These are phyloP conservation scores for Leptopterna dolabrata DNA, from an alignment of 2,888 invertebrate species.

Conservation along the genomic window DNA sequence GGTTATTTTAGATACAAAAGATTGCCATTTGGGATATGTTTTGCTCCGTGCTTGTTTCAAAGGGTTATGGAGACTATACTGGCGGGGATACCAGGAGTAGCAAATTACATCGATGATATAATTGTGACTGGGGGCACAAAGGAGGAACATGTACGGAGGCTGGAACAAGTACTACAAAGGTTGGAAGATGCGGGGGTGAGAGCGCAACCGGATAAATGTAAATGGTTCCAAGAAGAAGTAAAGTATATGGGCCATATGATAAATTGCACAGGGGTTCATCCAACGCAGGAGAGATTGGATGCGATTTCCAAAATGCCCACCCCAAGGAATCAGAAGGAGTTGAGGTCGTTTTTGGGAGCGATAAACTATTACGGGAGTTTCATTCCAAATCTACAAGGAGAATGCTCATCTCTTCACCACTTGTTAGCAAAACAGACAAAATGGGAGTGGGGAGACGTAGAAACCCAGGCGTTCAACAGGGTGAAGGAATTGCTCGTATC, in stretches of 20 bases:
- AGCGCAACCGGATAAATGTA: neutral
- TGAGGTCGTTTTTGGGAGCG: neutral
- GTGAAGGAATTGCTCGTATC: neutral
- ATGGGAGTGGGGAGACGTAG: neutral
- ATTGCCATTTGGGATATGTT: too few relatives aligned
- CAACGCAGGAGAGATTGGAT: neutral
- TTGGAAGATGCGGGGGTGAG: neutral
- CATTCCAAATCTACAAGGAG: neutral
- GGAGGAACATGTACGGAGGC: neutral
- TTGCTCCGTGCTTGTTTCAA: too few relatives aligned
- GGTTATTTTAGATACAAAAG: constrained; percentile 26
- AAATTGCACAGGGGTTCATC: neutral
- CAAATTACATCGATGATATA: neutral
- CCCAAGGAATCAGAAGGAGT: neutral
- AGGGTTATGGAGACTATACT: too few relatives aligned
- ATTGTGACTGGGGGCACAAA: neutral
- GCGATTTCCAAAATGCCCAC: neutral
- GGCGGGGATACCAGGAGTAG: too few relatives aligned
- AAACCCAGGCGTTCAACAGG: neutral
- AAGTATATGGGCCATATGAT: constrained; percentile 12
- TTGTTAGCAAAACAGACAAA: neutral
- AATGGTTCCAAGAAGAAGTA: constrained; percentile 19
- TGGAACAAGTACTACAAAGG: neutral
- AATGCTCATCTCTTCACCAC: neutral
- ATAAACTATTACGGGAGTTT: constrained; percentile 7